A percentile compares a stretch with the other conserved stretches of the same genome.
Conservation (phyloP, 2,113 vertebrate genomes). For the Lycocorax pyrrhopterus region DNA sequence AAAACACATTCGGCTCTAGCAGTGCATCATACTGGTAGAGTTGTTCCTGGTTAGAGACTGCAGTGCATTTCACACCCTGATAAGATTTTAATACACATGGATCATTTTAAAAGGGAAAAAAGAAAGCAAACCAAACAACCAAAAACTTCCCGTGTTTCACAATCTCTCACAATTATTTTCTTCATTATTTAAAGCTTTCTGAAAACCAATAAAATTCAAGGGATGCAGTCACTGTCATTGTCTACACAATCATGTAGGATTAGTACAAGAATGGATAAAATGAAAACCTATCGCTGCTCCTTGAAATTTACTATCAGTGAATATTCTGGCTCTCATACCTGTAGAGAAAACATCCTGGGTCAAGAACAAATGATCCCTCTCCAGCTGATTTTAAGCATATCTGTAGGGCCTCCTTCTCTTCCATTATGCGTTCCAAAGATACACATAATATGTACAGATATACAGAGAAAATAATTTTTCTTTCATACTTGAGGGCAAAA, state of each 20-base stretch:
- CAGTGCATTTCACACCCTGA: neutral
- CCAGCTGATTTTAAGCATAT: neutral
- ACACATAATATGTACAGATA: neutral
- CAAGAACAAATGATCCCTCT: neutral
- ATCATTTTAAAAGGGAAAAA: neutral
- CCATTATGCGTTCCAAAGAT: neutral
- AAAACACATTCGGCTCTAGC: neutral
- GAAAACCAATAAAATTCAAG: neutral
- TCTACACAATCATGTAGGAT: neutral
- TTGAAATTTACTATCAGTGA: neutral
- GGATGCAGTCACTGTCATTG: neutral
- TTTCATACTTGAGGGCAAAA: neutral
- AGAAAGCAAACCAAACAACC: neutral
- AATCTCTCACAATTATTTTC: neutral
- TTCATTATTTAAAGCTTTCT: neutral
- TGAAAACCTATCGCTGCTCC: rapidly evolving
- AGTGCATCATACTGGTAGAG: neutral
- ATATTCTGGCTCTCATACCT: neutral
- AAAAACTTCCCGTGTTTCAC: neutral
- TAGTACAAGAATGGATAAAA: neutral
- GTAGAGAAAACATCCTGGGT: neutral
- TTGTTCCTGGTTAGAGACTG: neutral
- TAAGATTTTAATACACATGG: neutral
- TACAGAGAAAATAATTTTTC: neutral
- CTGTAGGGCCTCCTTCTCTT: neutral